A percentile compares a stretch with the other conserved stretches of the same genome.
phyloP scores from a whole-genome alignment of 1,140 invertebrate genomes.

The Sycobia sp. region DNA sequence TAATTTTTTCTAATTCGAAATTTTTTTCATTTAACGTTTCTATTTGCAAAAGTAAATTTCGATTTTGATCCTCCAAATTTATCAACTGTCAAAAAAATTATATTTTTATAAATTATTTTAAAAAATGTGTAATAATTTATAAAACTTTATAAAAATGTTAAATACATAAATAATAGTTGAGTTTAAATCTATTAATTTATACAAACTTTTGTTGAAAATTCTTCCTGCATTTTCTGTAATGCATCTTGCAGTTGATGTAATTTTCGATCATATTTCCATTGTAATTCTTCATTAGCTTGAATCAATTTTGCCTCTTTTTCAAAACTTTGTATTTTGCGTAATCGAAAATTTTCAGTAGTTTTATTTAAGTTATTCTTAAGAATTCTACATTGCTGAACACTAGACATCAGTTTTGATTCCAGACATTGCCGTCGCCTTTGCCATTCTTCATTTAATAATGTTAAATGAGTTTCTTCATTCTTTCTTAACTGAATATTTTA shows the following conservation, averaged over 20 bases:
- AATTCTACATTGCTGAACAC: constrained; percentile 55
- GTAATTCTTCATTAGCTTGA: constrained; percentile 54
- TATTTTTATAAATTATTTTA: too few species aligned
- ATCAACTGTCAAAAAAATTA: constrained; percentile 41
- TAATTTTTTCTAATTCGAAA: constrained; percentile 49
- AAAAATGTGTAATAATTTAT: background rate
- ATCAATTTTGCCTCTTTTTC: constrained; percentile 55
- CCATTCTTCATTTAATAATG: constrained; percentile 57
- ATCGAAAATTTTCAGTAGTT: constrained; percentile 54
- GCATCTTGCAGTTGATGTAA: constrained; percentile 52
- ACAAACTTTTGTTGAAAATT: constrained; percentile 49
- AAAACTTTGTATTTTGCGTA: constrained; percentile 50
- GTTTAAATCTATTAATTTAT: constrained; percentile 1
- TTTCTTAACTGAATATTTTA: constrained; percentile 46
- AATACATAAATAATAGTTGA: background rate
- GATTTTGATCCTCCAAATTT: constrained; percentile 50
- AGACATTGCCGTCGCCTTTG: constrained; percentile 51
- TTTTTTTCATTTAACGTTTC: constrained; percentile 55
- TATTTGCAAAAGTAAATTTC: constrained; percentile 47
- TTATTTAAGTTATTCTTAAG: constrained; percentile 53
- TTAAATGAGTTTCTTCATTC: constrained; percentile 57
- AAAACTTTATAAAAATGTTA: background rate
- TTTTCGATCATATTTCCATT: constrained; percentile 54
- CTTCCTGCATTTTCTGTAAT: constrained; percentile 51
- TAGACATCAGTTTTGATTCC: constrained; percentile 52